phyloP scores from a whole-genome alignment of 2,888 invertebrate genomes.

The Trisateles emortualis region DNA sequence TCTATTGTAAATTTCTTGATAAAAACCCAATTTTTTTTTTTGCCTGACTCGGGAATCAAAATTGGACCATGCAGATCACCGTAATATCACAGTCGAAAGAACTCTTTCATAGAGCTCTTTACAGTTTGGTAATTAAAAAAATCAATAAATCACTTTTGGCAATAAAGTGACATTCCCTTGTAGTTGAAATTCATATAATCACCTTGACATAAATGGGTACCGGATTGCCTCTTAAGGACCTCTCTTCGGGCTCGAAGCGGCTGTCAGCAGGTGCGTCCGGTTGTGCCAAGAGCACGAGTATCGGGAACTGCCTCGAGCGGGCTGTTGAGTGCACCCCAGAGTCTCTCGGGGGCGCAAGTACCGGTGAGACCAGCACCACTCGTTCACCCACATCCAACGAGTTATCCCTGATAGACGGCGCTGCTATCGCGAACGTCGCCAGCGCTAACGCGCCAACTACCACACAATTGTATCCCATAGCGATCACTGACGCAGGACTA shows the following conservation, averaged over 20 bases:
- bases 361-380: constrained; percentile 75
- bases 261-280: constrained; percentile 51
- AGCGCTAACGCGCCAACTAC: constrained; percentile 69
- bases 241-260: constrained; percentile 65
- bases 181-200: too few species aligned
- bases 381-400: constrained; percentile 69
- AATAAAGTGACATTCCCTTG: too few species aligned
- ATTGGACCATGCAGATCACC: too few species aligned
- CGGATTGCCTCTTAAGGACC: constrained; percentile 66
- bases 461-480: constrained; percentile 74
- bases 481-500: constrained; percentile 77
- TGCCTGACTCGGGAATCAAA: too few species aligned
- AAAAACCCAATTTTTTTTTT: too few species aligned
- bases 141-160: too few species aligned
- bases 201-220: constrained; percentile 80
- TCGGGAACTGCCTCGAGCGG: constrained; percentile 77
- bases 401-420: constrained; percentile 72
- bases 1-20: too few species aligned
- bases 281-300: constrained; percentile 71
- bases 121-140: too few species aligned
- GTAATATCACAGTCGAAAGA: too few species aligned
- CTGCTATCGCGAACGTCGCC: constrained; percentile 58
- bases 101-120: too few species aligned
- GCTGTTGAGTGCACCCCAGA: constrained; percentile 69
- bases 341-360: constrained; percentile 76